Conservation (phyloP, 2,797 vertebrate genomes). For the Hoplostethus mediterraneus region DNA sequence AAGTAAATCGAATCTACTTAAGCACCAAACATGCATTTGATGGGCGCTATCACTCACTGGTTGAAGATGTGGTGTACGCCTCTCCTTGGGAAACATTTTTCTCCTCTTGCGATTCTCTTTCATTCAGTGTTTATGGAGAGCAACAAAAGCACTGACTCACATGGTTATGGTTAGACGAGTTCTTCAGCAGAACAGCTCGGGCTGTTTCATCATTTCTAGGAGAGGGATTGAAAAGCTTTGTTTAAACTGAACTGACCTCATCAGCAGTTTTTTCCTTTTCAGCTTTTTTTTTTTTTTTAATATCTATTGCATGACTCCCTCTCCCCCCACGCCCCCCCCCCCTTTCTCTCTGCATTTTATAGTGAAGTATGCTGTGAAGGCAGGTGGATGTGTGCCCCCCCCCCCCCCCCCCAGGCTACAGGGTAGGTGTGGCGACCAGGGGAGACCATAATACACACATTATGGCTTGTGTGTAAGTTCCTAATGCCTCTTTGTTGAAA, state of each 20-base stretch:
- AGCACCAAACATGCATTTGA: constrained; percentile 47
- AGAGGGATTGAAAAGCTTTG: constrained; percentile 21
- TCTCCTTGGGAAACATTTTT: constrained; percentile 66
- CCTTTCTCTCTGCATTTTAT: not conserved
- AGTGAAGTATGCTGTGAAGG: constrained; percentile 17
- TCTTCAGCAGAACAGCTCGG: constrained; percentile 36
- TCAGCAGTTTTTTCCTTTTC: constrained; percentile 22
- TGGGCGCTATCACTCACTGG: constrained; percentile 46
- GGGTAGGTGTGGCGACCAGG: constrained; percentile 42
- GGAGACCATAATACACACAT: constrained; percentile 27
- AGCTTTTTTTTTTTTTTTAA: not conserved
- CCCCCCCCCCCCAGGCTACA: constrained; percentile 1
- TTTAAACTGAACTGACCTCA: constrained; percentile 34
- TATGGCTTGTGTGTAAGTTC: constrained; percentile 23
- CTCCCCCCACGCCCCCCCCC: not conserved
- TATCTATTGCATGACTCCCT: constrained; percentile 6
- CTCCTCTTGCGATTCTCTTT: constrained; percentile 44
- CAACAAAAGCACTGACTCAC: constrained; percentile 61
- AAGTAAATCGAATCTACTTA: constrained; percentile 47
- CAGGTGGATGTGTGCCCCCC: constrained; percentile 42
- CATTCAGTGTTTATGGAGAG: constrained; percentile 55
- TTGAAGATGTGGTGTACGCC: constrained; percentile 44
- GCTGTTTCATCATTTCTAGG: constrained; percentile 48
- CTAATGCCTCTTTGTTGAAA: constrained; percentile 8
- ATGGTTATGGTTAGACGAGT: constrained; percentile 66